Percentiles rank a stretch among this genome's conserved stretches.
Evolutionary conservation across 2,113 vertebrate species (phyloP).

Genomic region (Onychorhynchus coronatus): DNA sequence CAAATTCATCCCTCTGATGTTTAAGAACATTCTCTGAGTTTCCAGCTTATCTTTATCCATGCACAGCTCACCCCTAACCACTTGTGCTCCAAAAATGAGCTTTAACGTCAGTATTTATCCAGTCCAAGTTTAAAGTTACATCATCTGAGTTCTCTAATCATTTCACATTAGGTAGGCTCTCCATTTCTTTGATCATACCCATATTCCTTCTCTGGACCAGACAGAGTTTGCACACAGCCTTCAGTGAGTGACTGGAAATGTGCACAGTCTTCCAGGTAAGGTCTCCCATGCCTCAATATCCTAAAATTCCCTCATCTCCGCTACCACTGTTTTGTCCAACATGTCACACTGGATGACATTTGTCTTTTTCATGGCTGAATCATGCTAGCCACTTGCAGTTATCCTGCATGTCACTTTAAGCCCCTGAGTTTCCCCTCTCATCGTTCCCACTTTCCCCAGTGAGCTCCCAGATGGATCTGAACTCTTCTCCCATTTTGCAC

Average conservation of each 20-base stretch:
- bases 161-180: not conserved
- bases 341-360: not conserved
- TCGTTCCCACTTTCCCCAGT: not conserved
- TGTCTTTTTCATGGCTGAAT: not conserved
- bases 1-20: not conserved
- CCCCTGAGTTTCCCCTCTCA: not conserved
- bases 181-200: slow-evolving; percentile 25
- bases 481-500: not conserved
- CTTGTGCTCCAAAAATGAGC: slow-evolving; percentile 36
- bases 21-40: slow-evolving; percentile 17
- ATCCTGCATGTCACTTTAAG: not conserved
- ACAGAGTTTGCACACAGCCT: not conserved
- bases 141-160: slow-evolving; percentile 19
- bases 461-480: not conserved
- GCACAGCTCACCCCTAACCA: not conserved
- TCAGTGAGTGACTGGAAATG: not conserved
- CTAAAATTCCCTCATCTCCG: not conserved
- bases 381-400: not conserved
- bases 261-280: not conserved
- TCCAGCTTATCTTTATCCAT: slow-evolving; percentile 36
- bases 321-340: not conserved
- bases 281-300: not conserved
- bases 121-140: not conserved
- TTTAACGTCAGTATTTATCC: not conserved
- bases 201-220: not conserved